A percentile compares a stretch with the other conserved stretches of the same genome.
Conservation (phyloP, 2,888 invertebrate genomes). For the Cremastinae sp. region DNA sequence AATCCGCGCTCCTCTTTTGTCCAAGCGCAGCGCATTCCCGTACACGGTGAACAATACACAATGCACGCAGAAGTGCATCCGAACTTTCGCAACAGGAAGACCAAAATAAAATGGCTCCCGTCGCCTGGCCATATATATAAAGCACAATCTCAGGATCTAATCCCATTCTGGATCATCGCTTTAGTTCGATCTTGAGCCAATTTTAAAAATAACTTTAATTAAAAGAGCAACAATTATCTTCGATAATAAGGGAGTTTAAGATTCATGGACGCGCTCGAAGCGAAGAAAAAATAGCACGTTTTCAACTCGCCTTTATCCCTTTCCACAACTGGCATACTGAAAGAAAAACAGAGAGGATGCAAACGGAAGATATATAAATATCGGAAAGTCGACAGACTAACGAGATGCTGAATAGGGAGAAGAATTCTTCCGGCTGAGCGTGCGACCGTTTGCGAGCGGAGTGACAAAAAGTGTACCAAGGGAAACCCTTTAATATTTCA, state of each 20-base stretch:
- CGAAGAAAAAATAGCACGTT: background rate
- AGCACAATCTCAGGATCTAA: constrained; percentile 45
- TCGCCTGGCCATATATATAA: constrained; percentile 21
- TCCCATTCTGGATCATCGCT: constrained; percentile 21
- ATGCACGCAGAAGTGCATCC: constrained; percentile 55
- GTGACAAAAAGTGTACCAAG: constrained; percentile 5
- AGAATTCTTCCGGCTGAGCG: constrained; percentile 1
- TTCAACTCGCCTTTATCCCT: background rate
- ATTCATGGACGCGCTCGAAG: background rate
- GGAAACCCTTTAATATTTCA: constrained; percentile 51
- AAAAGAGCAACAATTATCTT: too few relatives aligned
- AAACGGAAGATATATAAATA: constrained; percentile 39
- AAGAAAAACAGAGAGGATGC: background rate
- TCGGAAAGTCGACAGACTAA: constrained; percentile 30
- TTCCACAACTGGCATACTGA: background rate
- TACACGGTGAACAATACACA: constrained; percentile 66
- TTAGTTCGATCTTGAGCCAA: background rate
- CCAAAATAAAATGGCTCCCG: constrained; percentile 20
- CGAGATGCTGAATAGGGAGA: constrained; percentile 37
- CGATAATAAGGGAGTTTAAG: background rate
- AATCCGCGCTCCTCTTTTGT: constrained; percentile 63
- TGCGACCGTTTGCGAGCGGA: background rate
- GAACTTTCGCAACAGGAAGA: constrained; percentile 23
- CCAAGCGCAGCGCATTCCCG: constrained; percentile 55
- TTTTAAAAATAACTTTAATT: too few relatives aligned